phyloP scores from a whole-genome alignment of 1,140 invertebrate species.

The Diachasmimorpha longicaudata region DNA sequence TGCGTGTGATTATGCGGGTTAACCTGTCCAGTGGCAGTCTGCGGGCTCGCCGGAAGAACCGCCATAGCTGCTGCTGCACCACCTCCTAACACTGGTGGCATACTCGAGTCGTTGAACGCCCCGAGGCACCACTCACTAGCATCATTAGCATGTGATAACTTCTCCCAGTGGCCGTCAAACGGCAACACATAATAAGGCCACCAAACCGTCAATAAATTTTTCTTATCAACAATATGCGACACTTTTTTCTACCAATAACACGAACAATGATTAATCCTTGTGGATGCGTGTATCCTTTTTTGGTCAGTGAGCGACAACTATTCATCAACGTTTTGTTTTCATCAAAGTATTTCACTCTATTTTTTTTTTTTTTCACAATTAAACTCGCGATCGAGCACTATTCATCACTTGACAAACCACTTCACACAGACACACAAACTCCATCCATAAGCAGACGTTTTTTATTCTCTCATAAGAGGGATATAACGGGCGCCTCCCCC shows the following conservation, averaged over 20 bases:
- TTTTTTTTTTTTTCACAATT: constrained; percentile 14
- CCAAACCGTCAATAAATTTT: too few species aligned
- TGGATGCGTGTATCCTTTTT: neutral
- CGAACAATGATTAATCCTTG: neutral
- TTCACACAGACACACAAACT: neutral
- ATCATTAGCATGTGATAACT: neutral
- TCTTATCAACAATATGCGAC: neutral
- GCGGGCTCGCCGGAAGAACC: constrained; percentile 62
- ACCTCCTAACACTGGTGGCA: constrained; percentile 62
- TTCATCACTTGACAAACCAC: neutral
- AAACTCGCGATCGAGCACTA: neutral
- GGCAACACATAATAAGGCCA: neutral
- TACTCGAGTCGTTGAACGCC: constrained; percentile 33
- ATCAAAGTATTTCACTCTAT: constrained; percentile 21
- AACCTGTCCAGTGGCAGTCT: constrained; percentile 57
- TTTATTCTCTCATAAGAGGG: constrained; percentile 4
- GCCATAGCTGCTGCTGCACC: constrained; percentile 59
- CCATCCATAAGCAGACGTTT: neutral
- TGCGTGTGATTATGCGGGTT: constrained; percentile 48
- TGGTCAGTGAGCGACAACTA: constrained; percentile 10
- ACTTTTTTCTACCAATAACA: neutral
- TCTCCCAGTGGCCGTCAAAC: neutral
- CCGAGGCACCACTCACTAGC: neutral
- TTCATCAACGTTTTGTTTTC: neutral
- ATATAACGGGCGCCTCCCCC: constrained; percentile 8